phyloP scores from a whole-genome alignment of 2,113 vertebrate species.

The Nycticryphes semicollaris region DNA sequence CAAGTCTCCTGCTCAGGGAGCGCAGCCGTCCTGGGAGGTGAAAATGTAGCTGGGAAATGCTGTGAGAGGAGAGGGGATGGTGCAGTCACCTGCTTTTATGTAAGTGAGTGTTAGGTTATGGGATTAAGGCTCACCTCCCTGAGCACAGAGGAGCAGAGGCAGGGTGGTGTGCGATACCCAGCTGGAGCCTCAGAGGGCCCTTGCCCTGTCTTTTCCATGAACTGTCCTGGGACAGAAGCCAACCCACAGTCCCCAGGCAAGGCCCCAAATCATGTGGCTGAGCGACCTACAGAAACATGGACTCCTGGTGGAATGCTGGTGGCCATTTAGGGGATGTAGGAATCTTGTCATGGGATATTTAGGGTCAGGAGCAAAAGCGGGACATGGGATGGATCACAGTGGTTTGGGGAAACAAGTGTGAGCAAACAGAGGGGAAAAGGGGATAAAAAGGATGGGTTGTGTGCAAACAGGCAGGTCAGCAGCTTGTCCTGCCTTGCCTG shows the following conservation, averaged over 20 bases:
- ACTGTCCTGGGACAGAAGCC: background rate
- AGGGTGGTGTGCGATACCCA: too few species aligned
- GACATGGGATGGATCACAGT: background rate
- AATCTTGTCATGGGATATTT: background rate
- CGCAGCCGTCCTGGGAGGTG: background rate
- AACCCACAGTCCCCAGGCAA: background rate
- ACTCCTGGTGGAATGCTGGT: background rate
- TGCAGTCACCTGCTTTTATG: rapidly evolving
- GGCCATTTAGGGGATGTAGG: rapidly evolving
- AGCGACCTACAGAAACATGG: background rate
- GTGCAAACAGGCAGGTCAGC: background rate
- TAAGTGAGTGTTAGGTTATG: background rate
- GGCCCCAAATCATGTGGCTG: background rate
- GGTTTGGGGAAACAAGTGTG: background rate
- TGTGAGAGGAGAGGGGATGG: rapidly evolving
- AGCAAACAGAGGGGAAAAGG: background rate
- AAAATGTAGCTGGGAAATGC: rapidly evolving
- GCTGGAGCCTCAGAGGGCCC: rapidly evolving
- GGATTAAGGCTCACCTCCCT: background rate
- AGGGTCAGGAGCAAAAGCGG: background rate
- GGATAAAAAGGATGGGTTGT: background rate
- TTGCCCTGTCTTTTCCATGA: background rate
- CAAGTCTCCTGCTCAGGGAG: rapidly evolving
- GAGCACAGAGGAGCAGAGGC: background rate
- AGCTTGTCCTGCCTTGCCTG: background rate